phyloP scores from a whole-genome alignment of 2,113 vertebrate species.

The Bufo bufo region DNA sequence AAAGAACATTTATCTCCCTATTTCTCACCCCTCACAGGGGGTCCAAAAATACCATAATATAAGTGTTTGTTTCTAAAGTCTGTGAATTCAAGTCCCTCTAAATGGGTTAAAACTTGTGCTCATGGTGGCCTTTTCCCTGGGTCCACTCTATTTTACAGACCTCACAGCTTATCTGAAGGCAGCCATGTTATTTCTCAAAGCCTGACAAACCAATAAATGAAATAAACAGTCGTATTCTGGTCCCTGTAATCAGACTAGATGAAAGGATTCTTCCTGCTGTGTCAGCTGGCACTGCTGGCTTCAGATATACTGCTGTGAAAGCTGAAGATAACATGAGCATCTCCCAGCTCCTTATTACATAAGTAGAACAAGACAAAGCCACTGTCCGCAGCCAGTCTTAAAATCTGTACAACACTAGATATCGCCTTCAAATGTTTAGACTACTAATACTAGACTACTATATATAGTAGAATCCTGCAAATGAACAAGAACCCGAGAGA shows the following conservation, averaged over 20 bases:
- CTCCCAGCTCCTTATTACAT: neutral
- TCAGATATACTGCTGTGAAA: neutral
- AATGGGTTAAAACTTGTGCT: neutral
- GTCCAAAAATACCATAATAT: neutral
- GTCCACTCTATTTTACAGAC: neutral
- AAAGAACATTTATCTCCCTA: neutral
- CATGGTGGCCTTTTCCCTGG: neutral
- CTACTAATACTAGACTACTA: no score
- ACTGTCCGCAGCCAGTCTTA: neutral
- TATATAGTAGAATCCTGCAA: no score
- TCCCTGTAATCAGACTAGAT: neutral
- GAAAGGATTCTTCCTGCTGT: constrained; percentile 8
- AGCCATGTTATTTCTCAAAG: constrained; percentile 7
- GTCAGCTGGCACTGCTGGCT: neutral
- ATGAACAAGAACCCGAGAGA: no score
- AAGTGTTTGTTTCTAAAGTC: neutral
- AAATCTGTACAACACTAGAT: neutral
- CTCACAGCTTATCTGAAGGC: neutral
- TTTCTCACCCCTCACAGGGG: neutral
- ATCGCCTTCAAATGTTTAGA: neutral
- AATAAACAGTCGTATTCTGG: neutral
- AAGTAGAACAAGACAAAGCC: neutral
- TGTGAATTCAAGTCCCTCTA: neutral
- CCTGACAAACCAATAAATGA: neutral
- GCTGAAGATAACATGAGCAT: neutral